Conservation (phyloP, 2,113 vertebrate genomes). For the Embiotoca jacksoni region DNA sequence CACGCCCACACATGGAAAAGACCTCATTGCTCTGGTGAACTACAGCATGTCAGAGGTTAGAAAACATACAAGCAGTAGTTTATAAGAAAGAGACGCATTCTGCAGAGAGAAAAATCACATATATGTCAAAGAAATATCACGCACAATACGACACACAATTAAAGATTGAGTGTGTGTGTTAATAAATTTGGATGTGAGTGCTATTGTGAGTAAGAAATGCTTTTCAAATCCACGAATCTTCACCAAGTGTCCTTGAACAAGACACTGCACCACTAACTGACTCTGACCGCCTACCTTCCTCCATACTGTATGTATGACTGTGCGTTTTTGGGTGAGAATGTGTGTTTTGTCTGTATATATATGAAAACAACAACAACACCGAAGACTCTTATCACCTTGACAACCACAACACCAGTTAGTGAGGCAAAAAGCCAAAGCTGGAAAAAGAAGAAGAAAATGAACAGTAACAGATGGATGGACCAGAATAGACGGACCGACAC, state of each 20-base stretch:
- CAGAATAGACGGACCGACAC: constrained; percentile 40
- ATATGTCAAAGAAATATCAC: neutral
- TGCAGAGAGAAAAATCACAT: constrained; percentile 44
- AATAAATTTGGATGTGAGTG: neutral
- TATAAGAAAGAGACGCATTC: constrained; percentile 11
- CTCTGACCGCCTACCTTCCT: constrained; percentile 9
- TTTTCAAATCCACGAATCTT: neutral
- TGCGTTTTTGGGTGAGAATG: neutral
- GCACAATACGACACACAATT: constrained; percentile 10
- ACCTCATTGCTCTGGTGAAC: constrained; percentile 16
- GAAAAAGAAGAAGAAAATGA: constrained; percentile 37
- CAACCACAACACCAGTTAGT: constrained; percentile 61
- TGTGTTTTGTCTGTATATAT: constrained; percentile 9
- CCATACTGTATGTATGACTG: neutral
- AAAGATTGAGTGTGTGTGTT: neutral
- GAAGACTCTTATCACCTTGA: constrained; percentile 42
- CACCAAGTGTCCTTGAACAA: too few relatives aligned
- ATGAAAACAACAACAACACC: constrained; percentile 31
- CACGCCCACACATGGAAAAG: constrained; percentile 22
- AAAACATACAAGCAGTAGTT: constrained; percentile 23
- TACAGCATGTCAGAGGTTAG: constrained; percentile 51
- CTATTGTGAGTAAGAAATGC: neutral
- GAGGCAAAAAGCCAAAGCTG: constrained; percentile 44
- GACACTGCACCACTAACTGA: neutral
- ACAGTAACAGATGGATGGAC: constrained; percentile 50